Conservation (phyloP, 2,888 invertebrate species). For the Odontocerum albicorne region DNA sequence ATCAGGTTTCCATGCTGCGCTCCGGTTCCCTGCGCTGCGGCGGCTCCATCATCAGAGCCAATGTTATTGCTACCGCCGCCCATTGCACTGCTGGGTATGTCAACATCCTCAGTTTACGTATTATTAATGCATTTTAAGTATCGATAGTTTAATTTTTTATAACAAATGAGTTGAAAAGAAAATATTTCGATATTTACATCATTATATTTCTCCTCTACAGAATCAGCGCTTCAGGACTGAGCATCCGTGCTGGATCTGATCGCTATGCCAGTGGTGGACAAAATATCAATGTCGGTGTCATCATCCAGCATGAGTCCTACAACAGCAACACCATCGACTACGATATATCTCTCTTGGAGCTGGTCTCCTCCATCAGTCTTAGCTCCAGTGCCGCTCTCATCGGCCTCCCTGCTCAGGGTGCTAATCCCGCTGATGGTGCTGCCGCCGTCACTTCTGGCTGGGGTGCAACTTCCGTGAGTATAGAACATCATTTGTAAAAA, state of each 20-base stretch:
- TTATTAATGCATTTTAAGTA: too few species aligned
- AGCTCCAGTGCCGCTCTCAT: constrained; percentile 42
- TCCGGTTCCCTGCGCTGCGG: constrained; percentile 46
- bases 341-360: constrained; percentile 48
- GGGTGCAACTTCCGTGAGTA: too few species aligned
- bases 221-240: constrained; percentile 7
- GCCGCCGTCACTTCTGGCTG: constrained; percentile 52
- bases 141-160: too few species aligned
- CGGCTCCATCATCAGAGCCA: constrained; percentile 44
- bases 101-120: too few species aligned
- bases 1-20: constrained; percentile 43
- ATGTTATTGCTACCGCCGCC: constrained; percentile 48
- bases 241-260: constrained; percentile 37
- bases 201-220: constrained; percentile 8
- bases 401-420: constrained; percentile 41
- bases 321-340: constrained; percentile 41
- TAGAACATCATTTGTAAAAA: too few species aligned
- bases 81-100: constrained; percentile 46
- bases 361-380: constrained; percentile 43
- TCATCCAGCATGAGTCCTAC: constrained; percentile 45
- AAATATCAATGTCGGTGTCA: constrained; percentile 42
- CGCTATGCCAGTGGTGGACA: constrained; percentile 46
- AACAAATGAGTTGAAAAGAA: too few species aligned
- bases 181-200: too few species aligned
- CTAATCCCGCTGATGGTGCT: constrained; percentile 43